These are phyloP conservation scores for Furcifer pardalis DNA, from an alignment of 2,797 vertebrate genomes.

Conservation along the genomic window DNA sequence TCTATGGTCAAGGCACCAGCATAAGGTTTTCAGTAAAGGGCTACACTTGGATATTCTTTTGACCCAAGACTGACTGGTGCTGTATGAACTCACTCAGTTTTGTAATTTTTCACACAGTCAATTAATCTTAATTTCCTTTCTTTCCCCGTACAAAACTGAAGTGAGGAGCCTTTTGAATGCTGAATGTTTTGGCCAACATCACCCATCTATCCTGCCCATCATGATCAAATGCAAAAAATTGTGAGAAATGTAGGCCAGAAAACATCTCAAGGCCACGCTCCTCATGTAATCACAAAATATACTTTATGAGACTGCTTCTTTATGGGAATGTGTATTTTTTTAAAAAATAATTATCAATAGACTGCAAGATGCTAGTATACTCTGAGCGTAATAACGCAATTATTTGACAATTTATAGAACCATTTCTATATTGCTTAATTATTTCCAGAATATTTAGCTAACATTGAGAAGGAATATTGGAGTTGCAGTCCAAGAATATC, in stretches of 20 bases:
- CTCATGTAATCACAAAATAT: too few relatives aligned
- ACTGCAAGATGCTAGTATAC: neutral
- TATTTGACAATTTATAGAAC: neutral
- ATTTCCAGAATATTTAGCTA: neutral
- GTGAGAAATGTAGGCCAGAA: too few relatives aligned
- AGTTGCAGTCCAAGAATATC: too few relatives aligned
- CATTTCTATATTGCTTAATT: neutral
- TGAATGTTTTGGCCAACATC: too few relatives aligned
- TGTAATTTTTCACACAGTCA: neutral
- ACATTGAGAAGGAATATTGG: too few relatives aligned
- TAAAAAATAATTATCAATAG: too few relatives aligned
- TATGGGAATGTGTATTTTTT: too few relatives aligned
- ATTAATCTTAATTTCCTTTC: neutral
- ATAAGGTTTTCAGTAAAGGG: neutral
- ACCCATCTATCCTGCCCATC: too few relatives aligned
- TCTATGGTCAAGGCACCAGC: neutral
- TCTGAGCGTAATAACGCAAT: neutral
- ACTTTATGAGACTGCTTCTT: too few relatives aligned
- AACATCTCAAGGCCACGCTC: too few relatives aligned
- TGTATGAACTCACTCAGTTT: neutral
- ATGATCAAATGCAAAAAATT: too few relatives aligned
- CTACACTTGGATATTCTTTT: neutral
- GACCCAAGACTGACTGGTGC: neutral
- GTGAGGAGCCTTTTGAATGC: too few relatives aligned
- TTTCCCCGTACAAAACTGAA: neutral